Evolutionary conservation across 2,113 vertebrate genomes (phyloP), one percentile per base, ranked within the genome.

Genomic region (Protomyctophum bolini): DNA sequence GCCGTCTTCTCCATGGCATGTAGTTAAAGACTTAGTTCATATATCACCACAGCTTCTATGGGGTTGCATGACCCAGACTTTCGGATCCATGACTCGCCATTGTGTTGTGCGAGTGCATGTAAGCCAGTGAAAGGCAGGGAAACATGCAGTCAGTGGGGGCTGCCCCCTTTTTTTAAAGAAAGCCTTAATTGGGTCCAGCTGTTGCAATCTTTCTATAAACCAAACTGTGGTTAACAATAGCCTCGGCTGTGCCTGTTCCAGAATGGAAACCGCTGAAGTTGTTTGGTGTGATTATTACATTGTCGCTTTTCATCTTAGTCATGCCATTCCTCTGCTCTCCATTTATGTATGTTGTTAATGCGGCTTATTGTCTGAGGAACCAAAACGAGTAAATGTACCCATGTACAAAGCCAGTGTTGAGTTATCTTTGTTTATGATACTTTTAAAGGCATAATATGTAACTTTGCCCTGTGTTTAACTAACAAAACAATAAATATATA

Each of bases 141-240:
- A 71, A 62, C 58, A 56, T 69, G 68, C 71, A 66, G 73, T 21
- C 59, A 73, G 68, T 14, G 61, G 52, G 73, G 65, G 66, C 71
- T 28, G 68, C 58, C 66, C 70, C 55, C 78, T 65, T 41, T 41
- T 21, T 72, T 66, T 55, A 71, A 67, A 82, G 77, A 86, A 83
- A 86, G 70, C 67, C 68, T 76, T 82, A 81, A 90, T 80, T 73
- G 68, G 79, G 68, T 77, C 86, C 90, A 91, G 85, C 84, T 91
- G 88, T 82, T 86, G 78, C 82, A 75, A 69, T 75, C 78, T 69
- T 72, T 87, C 68, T 15, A 57, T 66, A 60, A 68, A 81, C 80
- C 73, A 73, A 82, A 60, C 77, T 77, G 66, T 57, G 63, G 73
- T 82, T 81, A 76, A 88, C 87, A 87, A 85, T 77, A 69, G 62